phyloP scores from a whole-genome alignment of 2,888 invertebrate species.

The Nephrocerus scutellatus region DNA sequence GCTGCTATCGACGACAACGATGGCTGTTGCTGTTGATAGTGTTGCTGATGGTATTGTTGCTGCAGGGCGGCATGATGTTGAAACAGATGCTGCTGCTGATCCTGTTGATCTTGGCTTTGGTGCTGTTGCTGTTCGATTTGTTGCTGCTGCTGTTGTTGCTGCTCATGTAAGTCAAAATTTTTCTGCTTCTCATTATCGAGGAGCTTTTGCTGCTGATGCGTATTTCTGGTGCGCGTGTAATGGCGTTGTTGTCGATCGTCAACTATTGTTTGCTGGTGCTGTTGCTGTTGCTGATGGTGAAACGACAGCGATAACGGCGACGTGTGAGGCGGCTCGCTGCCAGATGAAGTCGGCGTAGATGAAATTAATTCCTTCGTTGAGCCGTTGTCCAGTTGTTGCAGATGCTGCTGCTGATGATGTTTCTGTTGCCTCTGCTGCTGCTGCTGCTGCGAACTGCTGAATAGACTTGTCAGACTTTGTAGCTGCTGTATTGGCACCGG shows the following conservation, averaged over 20 bases:
- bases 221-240: constrained; percentile 15
- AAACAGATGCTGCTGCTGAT: constrained; percentile 16
- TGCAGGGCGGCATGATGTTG: constrained; percentile 12
- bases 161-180: constrained; percentile 14
- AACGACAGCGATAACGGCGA: constrained; percentile 26
- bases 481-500: constrained; percentile 40
- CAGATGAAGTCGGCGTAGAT: constrained; percentile 26
- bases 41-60: constrained; percentile 20
- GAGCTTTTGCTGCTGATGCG: constrained; percentile 22
- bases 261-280: constrained; percentile 7
- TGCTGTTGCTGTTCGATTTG: constrained; percentile 14
- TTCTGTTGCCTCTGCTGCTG: constrained; percentile 11
- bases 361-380: constrained; percentile 19
- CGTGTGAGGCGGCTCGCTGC: constrained; percentile 30
- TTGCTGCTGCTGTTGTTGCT: constrained; percentile 22
- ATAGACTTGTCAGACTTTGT: constrained; percentile 7
- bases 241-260: constrained; percentile 4
- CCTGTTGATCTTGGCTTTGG: constrained; percentile 10
- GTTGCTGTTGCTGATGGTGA: constrained; percentile 2
- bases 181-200: constrained; percentile 6
- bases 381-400: constrained; percentile 15
- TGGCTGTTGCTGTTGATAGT: constrained; percentile 3
- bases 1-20: constrained; percentile 13
- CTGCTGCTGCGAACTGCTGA: constrained; percentile 8
- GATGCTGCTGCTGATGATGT: too few relatives aligned